phyloP scores from a whole-genome alignment of 1,140 invertebrate species.

The Leptinotarsa defecta region DNA sequence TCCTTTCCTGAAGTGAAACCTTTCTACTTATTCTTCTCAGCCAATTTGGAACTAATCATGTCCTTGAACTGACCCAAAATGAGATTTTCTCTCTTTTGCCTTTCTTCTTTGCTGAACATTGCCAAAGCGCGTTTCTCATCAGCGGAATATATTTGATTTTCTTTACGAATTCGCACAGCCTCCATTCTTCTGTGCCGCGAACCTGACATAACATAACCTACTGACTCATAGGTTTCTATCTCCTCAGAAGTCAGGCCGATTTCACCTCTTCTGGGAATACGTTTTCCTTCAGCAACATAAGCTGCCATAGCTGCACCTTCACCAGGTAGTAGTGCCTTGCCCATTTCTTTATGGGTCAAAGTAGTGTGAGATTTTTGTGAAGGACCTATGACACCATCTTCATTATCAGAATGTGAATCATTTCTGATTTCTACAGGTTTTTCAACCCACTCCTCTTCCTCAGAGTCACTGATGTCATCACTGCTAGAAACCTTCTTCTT shows the following conservation, averaged over 20 bases:
- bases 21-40: conserved; percentile 56
- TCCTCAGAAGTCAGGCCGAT: conserved; percentile 97
- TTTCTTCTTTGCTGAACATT: conserved; percentile 97
- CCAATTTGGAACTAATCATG: conserved; percentile 78
- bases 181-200: conserved; percentile 99
- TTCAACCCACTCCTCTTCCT: conserved; percentile 71
- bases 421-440: conserved; percentile 59
- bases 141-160: conserved; percentile 99
- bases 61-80: conserved; percentile 95
- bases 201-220: conserved; percentile 98
- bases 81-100: conserved; percentile 93
- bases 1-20: not conserved
- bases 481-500: conserved; percentile 55
- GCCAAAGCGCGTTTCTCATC: conserved; percentile 97
- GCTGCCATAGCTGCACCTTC: conserved; percentile 98
- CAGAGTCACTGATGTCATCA: conserved; percentile 45
- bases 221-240: conserved; percentile 91
- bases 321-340: conserved; percentile 88
- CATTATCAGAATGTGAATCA: conserved; percentile 54
- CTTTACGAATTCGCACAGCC: conserved; percentile 97
- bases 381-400: conserved; percentile 72
- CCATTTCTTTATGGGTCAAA: conserved; percentile 79
- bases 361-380: conserved; percentile 71
- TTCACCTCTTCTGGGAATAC: conserved; percentile 97
- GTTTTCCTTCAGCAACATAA: conserved; percentile 97